Evolutionary conservation across 2,113 vertebrate species (phyloP), one percentile per base, ranked within the genome.

Genomic region (Acinonyx jubatus): DNA sequence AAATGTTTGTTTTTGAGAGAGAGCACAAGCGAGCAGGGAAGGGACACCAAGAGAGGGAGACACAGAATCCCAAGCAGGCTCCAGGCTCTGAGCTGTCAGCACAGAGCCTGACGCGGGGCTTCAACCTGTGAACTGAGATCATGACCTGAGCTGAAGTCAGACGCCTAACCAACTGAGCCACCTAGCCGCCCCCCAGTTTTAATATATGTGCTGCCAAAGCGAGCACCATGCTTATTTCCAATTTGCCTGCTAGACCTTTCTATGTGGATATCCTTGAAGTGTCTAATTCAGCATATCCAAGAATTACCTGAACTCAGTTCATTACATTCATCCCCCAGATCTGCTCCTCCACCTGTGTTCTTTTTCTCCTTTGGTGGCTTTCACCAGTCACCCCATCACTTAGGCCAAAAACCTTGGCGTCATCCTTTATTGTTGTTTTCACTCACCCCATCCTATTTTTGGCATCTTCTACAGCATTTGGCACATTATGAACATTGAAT

Each of bases 381-480:
- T 68, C 81, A 3, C n/a, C 25, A 19, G 63, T 45, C n/a, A 63
- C 33, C 16, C 18, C 57, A 68, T 91, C 25, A 82, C 76, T 73
- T 80, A 27, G n/a, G 48, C 48, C 38, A 18, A 25, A 71, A 79
- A 14, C 69, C 25, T 80, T 1, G 8, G 71, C 12, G 7, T 36
- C 74, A 65, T 66, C 38, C 57, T 90, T 89, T 91, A 27, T 73
- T 79, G n/a, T 73, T 79, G n/a, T 69, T 92, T 69, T 81, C 38
- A 52, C 5, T 82, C 36, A 57, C 31, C 1, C 23, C 36, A 61
- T 85, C 68, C n/a, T 65, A 0, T 76, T 82, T 86, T 90, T 55
- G n/a, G 15, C n/a, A 61, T 93, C 13, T 89, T 89, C 33, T 91
- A 1, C 31, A 95, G n/a, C 65, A 94, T 79, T 95, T 92, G 69